A percentile compares a stretch with the other conserved stretches of the same genome.
phyloP scores from a whole-genome alignment of 2,797 vertebrate species.

The Mormyrops boulengeri region DNA sequence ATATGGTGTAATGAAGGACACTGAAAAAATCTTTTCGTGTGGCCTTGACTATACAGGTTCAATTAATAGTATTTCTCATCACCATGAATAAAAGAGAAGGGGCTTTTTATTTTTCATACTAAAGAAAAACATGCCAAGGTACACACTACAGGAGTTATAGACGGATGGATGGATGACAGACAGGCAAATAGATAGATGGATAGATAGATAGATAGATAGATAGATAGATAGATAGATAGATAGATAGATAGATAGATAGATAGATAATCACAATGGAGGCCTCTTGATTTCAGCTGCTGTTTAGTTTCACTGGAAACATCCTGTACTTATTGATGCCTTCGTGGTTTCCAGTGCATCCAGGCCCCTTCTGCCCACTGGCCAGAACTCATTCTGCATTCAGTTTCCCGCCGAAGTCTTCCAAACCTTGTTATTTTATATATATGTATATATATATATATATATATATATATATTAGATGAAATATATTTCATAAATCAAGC shows the following conservation, averaged over 20 bases:
- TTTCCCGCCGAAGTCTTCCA: neutral
- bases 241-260: too few species aligned
- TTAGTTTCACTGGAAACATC: neutral
- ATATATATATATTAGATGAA: neutral
- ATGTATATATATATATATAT: neutral
- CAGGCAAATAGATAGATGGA: neutral
- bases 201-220: neutral
- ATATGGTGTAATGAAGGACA: neutral
- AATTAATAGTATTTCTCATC: neutral
- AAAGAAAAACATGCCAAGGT: neutral
- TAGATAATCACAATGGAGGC: neutral
- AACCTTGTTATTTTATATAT: neutral
- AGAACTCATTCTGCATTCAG: neutral
- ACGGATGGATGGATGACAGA: neutral
- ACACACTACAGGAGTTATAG: neutral
- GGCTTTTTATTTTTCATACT: neutral
- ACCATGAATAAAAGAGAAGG: neutral
- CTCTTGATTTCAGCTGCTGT: neutral
- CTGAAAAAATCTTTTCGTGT: neutral
- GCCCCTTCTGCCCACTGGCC: neutral
- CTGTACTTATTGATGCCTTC: neutral
- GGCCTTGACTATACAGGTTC: neutral
- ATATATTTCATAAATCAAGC: neutral
- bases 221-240: neutral
- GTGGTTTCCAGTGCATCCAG: neutral